Conservation (phyloP, 2,113 vertebrate genomes). For the Anoplopoma fimbria region DNA sequence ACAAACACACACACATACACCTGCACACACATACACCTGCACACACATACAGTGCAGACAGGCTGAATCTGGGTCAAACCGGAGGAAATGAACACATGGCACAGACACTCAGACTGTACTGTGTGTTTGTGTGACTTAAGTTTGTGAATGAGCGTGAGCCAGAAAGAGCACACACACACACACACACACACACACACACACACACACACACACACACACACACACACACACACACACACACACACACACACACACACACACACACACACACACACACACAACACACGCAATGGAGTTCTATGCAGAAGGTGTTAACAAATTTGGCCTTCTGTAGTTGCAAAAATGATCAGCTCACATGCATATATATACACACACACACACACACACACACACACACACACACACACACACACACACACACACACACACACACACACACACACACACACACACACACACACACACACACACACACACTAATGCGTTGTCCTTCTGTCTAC, state of each 20-base stretch:
- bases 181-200: conserved; percentile 15
- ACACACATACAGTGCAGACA: background rate
- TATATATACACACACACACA: background rate
- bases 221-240: conserved; percentile 3
- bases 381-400: conserved; percentile 20
- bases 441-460: conserved; percentile 22
- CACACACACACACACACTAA: conserved; percentile 17
- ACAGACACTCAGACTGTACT: conserved; percentile 34
- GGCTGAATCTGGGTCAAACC: conserved; percentile 67
- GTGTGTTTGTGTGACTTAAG: conserved; percentile 17
- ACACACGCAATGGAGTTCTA: background rate
- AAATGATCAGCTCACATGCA: background rate
- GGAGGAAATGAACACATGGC: conserved; percentile 62
- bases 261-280: conserved; percentile 1
- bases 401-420: conserved; percentile 12
- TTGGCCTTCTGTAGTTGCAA: background rate
- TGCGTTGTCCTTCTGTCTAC: conserved; percentile 25
- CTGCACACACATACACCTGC: background rate
- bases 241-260: conserved; percentile 12
- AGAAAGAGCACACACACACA: background rate
- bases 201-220: background rate
- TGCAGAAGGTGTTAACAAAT: background rate
- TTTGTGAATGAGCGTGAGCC: conserved; percentile 13
- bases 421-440: conserved; percentile 15
- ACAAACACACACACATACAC: background rate